A percentile compares a stretch with the other conserved stretches of the same genome.
These are phyloP conservation scores for Eupithecia centaureata DNA, from an alignment of 2,888 invertebrate species.

Conservation along the genomic window DNA sequence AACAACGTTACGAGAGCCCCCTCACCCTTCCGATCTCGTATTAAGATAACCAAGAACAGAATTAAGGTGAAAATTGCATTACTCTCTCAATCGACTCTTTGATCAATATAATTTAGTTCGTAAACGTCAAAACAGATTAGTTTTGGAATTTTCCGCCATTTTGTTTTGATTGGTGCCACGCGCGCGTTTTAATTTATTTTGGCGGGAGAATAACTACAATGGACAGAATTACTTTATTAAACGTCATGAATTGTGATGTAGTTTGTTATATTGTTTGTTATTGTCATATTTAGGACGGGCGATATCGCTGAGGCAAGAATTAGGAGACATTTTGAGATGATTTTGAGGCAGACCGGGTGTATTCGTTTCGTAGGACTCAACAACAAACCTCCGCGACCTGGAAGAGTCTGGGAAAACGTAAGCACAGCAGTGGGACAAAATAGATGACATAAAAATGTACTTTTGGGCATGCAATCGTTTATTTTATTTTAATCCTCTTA, in stretches of 20 bases:
- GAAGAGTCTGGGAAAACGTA: too few relatives aligned
- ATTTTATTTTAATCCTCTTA: too few relatives aligned
- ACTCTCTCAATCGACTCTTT: constrained; percentile 11
- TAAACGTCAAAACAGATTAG: constrained; percentile 30
- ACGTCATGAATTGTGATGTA: neutral
- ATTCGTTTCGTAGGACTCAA: too few relatives aligned
- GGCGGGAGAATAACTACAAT: neutral
- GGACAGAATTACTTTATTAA: neutral
- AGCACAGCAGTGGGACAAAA: too few relatives aligned
- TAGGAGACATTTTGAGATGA: too few relatives aligned
- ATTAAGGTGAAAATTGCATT: constrained; percentile 26
- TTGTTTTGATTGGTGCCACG: constrained; percentile 19
- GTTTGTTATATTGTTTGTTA: neutral
- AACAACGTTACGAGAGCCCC: neutral
- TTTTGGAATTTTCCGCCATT: constrained; percentile 14
- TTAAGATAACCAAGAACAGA: constrained; percentile 23
- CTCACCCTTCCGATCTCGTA: neutral
- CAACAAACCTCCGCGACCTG: too few relatives aligned
- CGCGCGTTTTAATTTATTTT: constrained; percentile 15
- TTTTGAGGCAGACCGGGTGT: too few relatives aligned
- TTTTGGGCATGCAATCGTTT: too few relatives aligned
- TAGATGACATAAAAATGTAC: too few relatives aligned
- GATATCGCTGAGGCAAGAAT: too few relatives aligned
- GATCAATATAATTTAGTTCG: constrained; percentile 18
- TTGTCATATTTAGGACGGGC: neutral